Percentiles rank a stretch among this genome's conserved stretches.
phyloP scores from a whole-genome alignment of 2,888 invertebrate genomes.

The Ornithoptera priamus region DNA sequence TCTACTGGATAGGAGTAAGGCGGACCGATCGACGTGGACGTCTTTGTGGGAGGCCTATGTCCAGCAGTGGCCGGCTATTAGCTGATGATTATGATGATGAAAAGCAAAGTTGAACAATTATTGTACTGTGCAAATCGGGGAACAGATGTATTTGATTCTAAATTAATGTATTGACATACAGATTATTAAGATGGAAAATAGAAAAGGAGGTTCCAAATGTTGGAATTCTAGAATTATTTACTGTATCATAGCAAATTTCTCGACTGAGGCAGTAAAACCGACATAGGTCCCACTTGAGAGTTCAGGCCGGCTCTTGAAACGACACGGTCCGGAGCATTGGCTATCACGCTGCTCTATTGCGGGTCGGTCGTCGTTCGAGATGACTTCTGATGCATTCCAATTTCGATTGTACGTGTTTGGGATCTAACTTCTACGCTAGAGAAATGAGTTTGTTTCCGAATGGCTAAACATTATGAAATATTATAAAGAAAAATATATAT shows the following conservation, averaged over 20 bases:
- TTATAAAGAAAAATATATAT: neutral
- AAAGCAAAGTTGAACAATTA: too few species aligned
- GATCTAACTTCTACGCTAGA: constrained; percentile 5
- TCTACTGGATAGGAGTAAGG: too few species aligned
- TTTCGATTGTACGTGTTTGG: constrained; percentile 26
- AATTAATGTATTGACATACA: too few species aligned
- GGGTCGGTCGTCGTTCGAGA: constrained; percentile 18
- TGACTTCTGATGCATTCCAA: constrained; percentile 27
- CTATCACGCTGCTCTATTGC: constrained; percentile 18
- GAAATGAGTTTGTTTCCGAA: constrained; percentile 4
- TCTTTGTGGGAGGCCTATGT: too few species aligned
- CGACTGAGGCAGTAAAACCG: neutral
- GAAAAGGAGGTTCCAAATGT: neutral
- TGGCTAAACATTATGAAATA: neutral
- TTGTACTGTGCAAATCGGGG: too few species aligned
- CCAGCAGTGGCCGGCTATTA: too few species aligned
- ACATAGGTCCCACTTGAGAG: constrained; percentile 18
- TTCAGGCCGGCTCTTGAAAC: constrained; percentile 5
- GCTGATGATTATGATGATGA: too few species aligned
- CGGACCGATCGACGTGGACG: too few species aligned
- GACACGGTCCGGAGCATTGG: constrained; percentile 15
- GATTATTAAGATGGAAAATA: too few species aligned
- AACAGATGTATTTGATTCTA: too few species aligned
- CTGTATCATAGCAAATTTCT: neutral
- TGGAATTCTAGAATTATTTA: neutral